These are phyloP conservation scores for Lepilemur septentrionalis DNA, from an alignment of 2,797 vertebrate genomes.

Conservation along the genomic window DNA sequence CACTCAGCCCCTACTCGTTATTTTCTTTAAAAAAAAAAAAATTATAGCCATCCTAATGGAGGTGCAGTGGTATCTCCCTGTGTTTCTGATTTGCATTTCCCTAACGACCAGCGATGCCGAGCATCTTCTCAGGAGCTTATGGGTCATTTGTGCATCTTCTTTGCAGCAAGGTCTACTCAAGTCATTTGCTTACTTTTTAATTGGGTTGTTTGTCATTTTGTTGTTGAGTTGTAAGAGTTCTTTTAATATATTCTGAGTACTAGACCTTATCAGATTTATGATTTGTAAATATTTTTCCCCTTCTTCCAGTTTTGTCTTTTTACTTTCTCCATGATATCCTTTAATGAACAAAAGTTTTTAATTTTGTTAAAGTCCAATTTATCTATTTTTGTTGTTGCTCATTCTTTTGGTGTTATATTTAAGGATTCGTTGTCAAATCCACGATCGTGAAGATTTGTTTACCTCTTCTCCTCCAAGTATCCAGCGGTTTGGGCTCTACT, in stretches of 20 bases:
- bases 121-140: background rate
- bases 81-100: background rate
- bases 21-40: background rate
- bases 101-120: background rate
- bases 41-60: background rate
- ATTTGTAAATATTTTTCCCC: background rate
- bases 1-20: background rate
- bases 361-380: background rate
- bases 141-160: background rate
- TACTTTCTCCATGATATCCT: background rate
- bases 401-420: background rate
- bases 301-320: background rate
- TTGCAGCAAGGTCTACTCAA: background rate
- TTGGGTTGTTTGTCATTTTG: background rate
- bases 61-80: background rate
- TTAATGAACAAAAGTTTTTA: background rate
- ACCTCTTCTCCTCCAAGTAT: background rate
- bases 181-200: background rate
- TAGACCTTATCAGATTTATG: background rate
- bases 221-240: background rate
- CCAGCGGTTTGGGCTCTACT: no score
- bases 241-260: background rate
- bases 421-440: background rate
- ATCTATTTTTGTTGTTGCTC: background rate
- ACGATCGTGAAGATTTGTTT: background rate